Conservation (phyloP, 1,140 invertebrate species). For the Pogonognathellus flavescens region DNA sequence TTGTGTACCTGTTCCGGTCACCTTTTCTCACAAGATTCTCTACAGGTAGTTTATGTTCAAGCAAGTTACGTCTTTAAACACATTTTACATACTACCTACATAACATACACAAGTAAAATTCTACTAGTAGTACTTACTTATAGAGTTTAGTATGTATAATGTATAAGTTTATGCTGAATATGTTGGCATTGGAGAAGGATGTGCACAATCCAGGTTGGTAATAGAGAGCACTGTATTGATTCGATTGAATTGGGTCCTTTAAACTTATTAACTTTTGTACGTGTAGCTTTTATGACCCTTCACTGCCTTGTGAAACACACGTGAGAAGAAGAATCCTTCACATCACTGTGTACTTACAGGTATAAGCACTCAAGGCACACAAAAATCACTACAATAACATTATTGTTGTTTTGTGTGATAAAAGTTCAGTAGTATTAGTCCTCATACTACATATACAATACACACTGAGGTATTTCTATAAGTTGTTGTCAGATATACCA, state of each 20-base stretch:
- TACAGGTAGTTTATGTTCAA: background rate
- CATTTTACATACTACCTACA: background rate
- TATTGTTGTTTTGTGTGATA: conserved; percentile 29
- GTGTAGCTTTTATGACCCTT: background rate
- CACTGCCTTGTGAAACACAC: background rate
- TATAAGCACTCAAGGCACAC: background rate
- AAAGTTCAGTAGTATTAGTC: background rate
- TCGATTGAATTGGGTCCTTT: conserved; percentile 25
- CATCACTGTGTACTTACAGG: background rate
- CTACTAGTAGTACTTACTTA: background rate
- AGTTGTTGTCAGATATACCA: too few relatives aligned
- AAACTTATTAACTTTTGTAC: conserved; percentile 38
- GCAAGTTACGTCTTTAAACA: background rate
- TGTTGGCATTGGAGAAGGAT: background rate
- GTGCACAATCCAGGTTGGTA: background rate
- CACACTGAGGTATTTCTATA: too few relatives aligned
- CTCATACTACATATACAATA: too few relatives aligned
- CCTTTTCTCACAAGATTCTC: conserved; percentile 16
- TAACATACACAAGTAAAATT: background rate
- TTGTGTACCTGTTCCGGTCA: conserved; percentile 18
- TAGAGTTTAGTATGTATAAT: background rate
- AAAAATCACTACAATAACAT: background rate
- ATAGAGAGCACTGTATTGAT: conserved; percentile 6
- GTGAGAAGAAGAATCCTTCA: background rate
- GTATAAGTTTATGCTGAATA: background rate